A percentile compares a stretch with the other conserved stretches of the same genome.
Evolutionary conservation across 2,888 invertebrate species (phyloP).

Genomic region (Clunio marinus): DNA sequence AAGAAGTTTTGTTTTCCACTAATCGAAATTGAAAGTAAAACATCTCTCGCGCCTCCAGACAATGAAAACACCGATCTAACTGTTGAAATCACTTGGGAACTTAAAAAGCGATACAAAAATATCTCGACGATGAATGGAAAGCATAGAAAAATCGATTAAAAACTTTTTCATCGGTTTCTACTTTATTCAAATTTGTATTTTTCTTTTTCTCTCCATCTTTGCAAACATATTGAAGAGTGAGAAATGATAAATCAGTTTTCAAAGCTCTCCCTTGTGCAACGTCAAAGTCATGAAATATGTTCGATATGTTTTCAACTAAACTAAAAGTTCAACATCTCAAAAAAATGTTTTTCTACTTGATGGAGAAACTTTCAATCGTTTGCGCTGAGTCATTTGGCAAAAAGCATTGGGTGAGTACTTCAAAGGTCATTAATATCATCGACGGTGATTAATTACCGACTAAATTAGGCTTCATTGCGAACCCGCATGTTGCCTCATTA

Average conservation of each 20-base stretch:
- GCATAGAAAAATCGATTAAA: background rate
- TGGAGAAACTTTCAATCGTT: background rate
- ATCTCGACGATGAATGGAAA: background rate
- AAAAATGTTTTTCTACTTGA: background rate
- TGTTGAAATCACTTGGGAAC: too few relatives aligned
- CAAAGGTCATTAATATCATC: conserved; percentile 12
- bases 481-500: background rate
- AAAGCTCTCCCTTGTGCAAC: too few relatives aligned
- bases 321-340: too few relatives aligned
- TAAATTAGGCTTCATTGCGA: background rate
- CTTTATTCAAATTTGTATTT: too few relatives aligned
- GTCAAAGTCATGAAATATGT: too few relatives aligned
- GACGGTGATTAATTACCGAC: background rate
- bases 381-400: background rate
- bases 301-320: too few relatives aligned
- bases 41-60: conserved; percentile 7
- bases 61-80: background rate
- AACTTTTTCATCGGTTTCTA: too few relatives aligned
- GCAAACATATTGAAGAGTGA: too few relatives aligned
- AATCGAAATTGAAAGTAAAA: conserved; percentile 2
- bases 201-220: too few relatives aligned
- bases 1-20: background rate
- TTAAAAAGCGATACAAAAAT: background rate
- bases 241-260: too few relatives aligned
- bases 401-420: background rate